These are phyloP conservation scores for Camelus dromedarius DNA, from an alignment of 2,113 vertebrate genomes.

Conservation along the genomic window DNA sequence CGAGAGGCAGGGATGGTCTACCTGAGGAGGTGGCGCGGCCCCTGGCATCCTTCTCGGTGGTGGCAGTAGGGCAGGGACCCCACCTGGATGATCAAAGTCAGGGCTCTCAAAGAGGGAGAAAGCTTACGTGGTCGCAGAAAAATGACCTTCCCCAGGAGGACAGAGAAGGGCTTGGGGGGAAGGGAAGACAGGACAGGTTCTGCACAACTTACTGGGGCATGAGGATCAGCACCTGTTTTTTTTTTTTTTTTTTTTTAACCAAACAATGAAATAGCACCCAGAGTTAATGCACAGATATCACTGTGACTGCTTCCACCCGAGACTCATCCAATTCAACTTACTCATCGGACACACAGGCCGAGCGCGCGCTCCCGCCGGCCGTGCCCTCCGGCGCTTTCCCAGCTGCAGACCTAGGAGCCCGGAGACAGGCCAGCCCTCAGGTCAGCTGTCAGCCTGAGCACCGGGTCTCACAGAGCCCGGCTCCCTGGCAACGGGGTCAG, in stretches of 20 bases:
- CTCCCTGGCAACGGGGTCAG: background rate
- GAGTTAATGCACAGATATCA: rapidly evolving
- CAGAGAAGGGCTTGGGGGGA: background rate
- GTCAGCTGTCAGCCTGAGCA: background rate
- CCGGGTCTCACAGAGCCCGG: background rate
- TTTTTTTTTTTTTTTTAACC: background rate
- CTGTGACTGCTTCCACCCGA: rapidly evolving
- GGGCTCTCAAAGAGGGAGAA: background rate
- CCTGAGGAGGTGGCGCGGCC: rapidly evolving
- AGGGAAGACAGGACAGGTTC: background rate
- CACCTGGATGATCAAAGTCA: background rate
- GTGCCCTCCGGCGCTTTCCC: background rate
- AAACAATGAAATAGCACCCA: background rate
- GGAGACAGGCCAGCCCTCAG: background rate
- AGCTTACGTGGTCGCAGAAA: too few species aligned
- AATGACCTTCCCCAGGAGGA: background rate
- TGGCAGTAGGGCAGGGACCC: background rate
- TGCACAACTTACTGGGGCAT: too few species aligned
- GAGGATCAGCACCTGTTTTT: background rate
- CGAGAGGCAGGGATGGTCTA: background rate
- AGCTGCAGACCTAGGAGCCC: background rate
- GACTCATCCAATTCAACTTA: rapidly evolving
- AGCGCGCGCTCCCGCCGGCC: rapidly evolving
- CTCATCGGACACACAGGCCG: rapidly evolving
- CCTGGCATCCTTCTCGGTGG: rapidly evolving